Evolutionary conservation across 1,140 invertebrate genomes (phyloP).

Genomic region (Drosophila lowei): DNA sequence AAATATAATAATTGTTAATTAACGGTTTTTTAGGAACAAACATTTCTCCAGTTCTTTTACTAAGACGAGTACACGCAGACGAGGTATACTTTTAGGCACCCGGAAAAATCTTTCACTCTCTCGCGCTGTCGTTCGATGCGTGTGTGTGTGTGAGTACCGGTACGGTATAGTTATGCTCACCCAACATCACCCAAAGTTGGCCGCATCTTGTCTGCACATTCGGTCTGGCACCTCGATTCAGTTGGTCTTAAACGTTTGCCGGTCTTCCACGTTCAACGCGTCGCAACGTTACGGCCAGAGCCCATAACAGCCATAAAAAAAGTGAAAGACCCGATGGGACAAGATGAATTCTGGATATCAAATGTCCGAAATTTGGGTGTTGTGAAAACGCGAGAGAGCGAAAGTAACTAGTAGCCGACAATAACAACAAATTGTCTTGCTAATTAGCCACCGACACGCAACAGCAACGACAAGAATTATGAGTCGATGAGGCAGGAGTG

Average conservation of each 20-base stretch:
- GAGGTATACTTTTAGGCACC: constrained; percentile 44
- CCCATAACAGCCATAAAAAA: constrained; percentile 55
- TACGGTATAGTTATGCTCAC: constrained; percentile 21
- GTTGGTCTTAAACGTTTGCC: constrained; percentile 61
- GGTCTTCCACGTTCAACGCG: constrained; percentile 56
- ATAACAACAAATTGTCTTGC: constrained; percentile 20
- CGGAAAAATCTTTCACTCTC: constrained; percentile 3
- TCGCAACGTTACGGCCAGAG: constrained; percentile 17
- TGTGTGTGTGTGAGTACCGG: not conserved
- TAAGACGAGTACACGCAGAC: no score
- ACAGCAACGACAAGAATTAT: constrained; percentile 40
- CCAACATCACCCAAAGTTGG: constrained; percentile 55
- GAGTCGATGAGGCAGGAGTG: constrained; percentile 33
- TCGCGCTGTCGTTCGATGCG: not conserved
- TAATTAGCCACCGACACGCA: constrained; percentile 66
- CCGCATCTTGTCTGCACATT: constrained; percentile 41
- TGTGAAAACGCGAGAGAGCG: constrained; percentile 55
- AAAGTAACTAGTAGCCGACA: constrained; percentile 51
- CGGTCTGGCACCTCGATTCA: constrained; percentile 37
- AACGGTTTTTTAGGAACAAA: no score
- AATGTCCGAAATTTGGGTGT: constrained; percentile 41
- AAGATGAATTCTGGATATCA: constrained; percentile 68
- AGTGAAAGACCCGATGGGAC: constrained; percentile 65
- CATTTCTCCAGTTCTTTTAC: not conserved
- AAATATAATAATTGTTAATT: no score